Evolutionary conservation across 2,797 vertebrate genomes (phyloP).

Genomic region (Enteromius paludinosus): DNA sequence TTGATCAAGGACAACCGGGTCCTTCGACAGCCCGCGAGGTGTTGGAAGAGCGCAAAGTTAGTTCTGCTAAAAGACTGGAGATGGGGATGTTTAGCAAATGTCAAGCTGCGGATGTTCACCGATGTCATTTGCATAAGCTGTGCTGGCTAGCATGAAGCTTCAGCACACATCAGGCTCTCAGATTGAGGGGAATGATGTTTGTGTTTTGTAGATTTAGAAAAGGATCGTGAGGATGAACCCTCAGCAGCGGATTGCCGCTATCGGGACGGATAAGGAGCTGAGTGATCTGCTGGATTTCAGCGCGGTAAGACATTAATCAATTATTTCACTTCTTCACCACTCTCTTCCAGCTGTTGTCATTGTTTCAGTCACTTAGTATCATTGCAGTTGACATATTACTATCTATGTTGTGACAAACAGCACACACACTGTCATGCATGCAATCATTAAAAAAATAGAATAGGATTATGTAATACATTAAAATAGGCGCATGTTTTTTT

Average conservation of each 20-base stretch:
- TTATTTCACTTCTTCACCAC: constrained; percentile 8
- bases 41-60: background rate
- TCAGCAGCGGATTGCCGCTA: constrained; percentile 98
- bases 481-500: background rate
- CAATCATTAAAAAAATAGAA: background rate
- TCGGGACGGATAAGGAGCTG: constrained; percentile 99
- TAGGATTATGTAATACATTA: background rate
- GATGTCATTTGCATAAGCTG: constrained; percentile 46
- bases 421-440: background rate
- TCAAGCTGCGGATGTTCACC: constrained; percentile 37
- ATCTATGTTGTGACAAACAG: background rate
- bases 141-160: constrained; percentile 8
- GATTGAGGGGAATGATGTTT: constrained; percentile 48
- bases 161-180: background rate
- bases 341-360: constrained; percentile 9
- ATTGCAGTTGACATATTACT: background rate
- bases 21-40: background rate
- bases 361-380: background rate
- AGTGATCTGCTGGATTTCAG: constrained; percentile 99
- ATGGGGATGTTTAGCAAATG: constrained; percentile 41
- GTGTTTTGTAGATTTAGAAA: constrained; percentile 72
- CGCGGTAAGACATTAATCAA: constrained; percentile 85
- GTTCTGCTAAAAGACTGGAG: constrained; percentile 2
- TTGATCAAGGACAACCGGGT: background rate
- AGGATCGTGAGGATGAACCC: constrained; percentile 93